A percentile compares a stretch with the other conserved stretches of the same genome.
Evolutionary conservation across 2,113 vertebrate genomes (phyloP).

Genomic region (Mirza zaza): DNA sequence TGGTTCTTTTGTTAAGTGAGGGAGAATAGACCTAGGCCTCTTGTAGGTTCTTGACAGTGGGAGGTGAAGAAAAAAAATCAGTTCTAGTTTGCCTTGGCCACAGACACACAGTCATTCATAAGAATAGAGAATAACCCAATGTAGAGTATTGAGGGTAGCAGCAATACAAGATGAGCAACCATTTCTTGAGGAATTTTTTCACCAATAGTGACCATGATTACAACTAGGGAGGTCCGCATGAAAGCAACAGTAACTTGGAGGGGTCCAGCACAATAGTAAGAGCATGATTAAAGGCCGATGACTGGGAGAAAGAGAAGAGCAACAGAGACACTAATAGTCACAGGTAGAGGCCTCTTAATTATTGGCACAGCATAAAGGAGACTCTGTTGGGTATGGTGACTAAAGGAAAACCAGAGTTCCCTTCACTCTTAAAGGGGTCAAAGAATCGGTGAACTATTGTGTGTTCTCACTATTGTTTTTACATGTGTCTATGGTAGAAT

Average conservation of each 20-base stretch:
- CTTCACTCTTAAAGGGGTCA: not conserved
- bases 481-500: not conserved
- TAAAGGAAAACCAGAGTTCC: not conserved
- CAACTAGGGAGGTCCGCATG: not conserved
- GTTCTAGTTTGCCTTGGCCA: not conserved
- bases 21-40: not conserved
- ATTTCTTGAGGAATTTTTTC: not conserved
- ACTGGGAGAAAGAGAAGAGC: not conserved
- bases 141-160: not conserved
- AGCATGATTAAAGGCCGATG: not conserved
- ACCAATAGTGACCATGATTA: not conserved
- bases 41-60: not conserved
- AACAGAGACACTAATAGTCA: not conserved
- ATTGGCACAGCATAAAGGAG: not conserved
- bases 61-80: not conserved
- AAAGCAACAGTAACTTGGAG: not conserved
- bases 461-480: not conserved
- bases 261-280: not conserved
- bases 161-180: not conserved
- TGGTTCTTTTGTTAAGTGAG: not conserved
- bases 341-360: not conserved
- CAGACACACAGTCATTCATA: not conserved
- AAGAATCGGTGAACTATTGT: not conserved
- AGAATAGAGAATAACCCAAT: not conserved
- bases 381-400: not conserved